phyloP scores from a whole-genome alignment of 2,113 vertebrate species.

The Macroglossus sobrinus region DNA sequence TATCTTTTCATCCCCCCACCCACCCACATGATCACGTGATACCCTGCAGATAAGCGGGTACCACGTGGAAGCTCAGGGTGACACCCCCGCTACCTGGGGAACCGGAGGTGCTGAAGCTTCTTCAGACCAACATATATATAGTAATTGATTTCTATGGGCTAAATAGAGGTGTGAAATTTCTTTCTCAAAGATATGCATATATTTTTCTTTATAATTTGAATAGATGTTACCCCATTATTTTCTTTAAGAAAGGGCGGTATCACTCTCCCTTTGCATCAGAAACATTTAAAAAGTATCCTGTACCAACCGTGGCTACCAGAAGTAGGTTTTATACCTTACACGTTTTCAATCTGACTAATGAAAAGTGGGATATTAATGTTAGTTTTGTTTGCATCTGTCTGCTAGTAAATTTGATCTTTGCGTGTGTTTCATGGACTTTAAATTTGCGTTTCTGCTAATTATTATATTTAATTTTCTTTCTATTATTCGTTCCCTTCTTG shows the following conservation, averaged over 20 bases:
- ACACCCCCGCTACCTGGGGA: neutral
- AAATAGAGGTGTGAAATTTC: neutral
- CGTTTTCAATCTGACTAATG: neutral
- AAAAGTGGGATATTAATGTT: neutral
- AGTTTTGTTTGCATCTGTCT: neutral
- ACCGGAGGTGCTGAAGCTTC: too few species aligned
- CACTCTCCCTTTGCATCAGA: neutral
- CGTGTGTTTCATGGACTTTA: neutral
- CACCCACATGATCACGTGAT: rapidly evolving
- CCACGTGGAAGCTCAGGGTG: too few species aligned
- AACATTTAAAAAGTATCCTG: neutral
- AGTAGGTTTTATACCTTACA: neutral
- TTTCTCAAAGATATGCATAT: neutral
- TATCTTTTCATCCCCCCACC: neutral
- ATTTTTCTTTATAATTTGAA: neutral
- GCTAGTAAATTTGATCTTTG: neutral
- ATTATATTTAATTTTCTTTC: neutral
- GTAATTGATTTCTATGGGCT: neutral
- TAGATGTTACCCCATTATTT: neutral
- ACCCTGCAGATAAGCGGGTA: too few species aligned
- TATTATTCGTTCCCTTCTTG: neutral
- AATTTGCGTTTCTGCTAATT: neutral
- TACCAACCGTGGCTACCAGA: neutral
- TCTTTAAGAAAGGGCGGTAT: neutral
- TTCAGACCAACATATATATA: neutral